Conservation (phyloP, 2,113 vertebrate species). For the Leiothrix lutea region DNA sequence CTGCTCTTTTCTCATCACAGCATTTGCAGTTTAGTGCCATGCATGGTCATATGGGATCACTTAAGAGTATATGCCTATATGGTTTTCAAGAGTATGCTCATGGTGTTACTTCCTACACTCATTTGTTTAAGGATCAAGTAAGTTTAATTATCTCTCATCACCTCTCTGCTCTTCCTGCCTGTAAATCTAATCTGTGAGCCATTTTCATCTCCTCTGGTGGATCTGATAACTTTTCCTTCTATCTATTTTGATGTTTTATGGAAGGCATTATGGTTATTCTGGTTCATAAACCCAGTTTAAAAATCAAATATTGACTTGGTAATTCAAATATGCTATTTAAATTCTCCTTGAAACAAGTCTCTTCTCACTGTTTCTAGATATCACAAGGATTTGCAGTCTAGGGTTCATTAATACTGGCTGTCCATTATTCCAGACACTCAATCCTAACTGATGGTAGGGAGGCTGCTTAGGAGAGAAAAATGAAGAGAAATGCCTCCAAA, state of each 20-base stretch:
- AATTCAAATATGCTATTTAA: not conserved
- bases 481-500: not conserved
- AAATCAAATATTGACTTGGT: not conserved
- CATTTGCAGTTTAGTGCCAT: not conserved
- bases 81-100: not conserved
- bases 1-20: not conserved
- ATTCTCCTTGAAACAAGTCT: not conserved
- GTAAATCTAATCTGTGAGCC: not conserved
- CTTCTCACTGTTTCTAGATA: not conserved
- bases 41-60: not conserved
- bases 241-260: not conserved
- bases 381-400: not conserved
- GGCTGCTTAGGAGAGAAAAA: not conserved
- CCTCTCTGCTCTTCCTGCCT: not conserved
- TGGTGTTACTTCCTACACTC: not conserved
- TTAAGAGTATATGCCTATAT: not conserved
- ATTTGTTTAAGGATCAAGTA: conserved; percentile 14
- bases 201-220: not conserved
- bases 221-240: not conserved
- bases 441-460: not conserved
- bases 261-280: not conserved
- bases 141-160: not conserved
- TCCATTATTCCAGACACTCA: not conserved
- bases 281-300: not conserved
- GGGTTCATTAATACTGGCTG: not conserved